Percentiles rank a stretch among this genome's conserved stretches.
Evolutionary conservation across 2,888 invertebrate genomes (phyloP).

Genomic region (Matsumyia berberina): DNA sequence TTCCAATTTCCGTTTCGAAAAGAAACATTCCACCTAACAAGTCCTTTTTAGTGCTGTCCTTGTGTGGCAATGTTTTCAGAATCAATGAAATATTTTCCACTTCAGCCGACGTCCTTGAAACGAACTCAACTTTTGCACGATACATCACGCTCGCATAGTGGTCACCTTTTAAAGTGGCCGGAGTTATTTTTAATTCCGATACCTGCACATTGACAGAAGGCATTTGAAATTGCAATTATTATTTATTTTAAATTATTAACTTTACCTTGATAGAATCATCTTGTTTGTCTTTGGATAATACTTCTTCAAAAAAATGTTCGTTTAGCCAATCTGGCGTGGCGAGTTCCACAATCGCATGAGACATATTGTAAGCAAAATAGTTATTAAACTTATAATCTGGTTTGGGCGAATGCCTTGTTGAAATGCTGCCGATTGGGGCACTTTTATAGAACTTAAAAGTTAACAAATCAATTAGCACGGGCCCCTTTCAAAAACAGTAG

Average conservation of each 20-base stretch:
- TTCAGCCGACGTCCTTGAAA: background rate
- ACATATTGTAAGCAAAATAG: background rate
- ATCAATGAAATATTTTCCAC: conserved; percentile 76
- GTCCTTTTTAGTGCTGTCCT: conserved; percentile 78
- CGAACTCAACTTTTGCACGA: conserved; percentile 56
- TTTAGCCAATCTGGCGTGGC: conserved; percentile 75
- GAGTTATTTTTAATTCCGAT: conserved; percentile 28
- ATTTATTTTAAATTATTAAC: background rate
- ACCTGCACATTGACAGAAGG: conserved; percentile 1
- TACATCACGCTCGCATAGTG: conserved; percentile 78
- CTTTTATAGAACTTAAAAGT: too few relatives aligned
- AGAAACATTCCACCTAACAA: conserved; percentile 75
- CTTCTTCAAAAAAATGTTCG: conserved; percentile 67
- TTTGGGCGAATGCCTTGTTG: background rate
- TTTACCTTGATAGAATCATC: conserved; percentile 56
- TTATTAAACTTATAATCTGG: background rate
- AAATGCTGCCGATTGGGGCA: too few relatives aligned
- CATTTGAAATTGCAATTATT: too few relatives aligned
- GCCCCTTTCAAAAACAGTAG: too few relatives aligned
- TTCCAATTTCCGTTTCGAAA: conserved; percentile 79
- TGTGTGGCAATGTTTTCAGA: conserved; percentile 80
- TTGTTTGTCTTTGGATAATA: conserved; percentile 67
- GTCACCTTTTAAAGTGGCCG: conserved; percentile 75
- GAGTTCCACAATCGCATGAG: conserved; percentile 66
- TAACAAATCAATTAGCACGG: too few relatives aligned